Evolutionary conservation across 1,140 invertebrate species (phyloP), one percentile per base, ranked within the genome.

Genomic region (Monomorium pharaonis): DNA sequence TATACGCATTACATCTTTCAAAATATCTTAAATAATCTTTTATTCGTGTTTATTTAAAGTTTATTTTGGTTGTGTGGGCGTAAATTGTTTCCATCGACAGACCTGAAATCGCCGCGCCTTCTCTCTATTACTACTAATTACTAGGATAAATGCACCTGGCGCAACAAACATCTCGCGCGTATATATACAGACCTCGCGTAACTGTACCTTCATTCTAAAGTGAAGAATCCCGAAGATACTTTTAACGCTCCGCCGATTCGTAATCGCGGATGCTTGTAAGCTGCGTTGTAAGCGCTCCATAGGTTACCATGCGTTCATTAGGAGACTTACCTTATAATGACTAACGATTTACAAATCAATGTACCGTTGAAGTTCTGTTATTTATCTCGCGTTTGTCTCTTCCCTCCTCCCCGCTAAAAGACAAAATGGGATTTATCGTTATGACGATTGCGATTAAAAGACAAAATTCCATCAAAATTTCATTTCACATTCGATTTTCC

Each of bases 241-340:
- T 90, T 90, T 89, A 90, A 90, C 88, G 89, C 88, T 89, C 37
- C 81, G 54, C 75, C 83, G 89, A 90, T 74, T 85, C 77, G 56
- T 54, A 90, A 85, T 89, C 77, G 56, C 80, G 65, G 54, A 67
- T 84, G 49, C 63, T 44, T 83, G 76, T 86, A 74, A 77, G n/a
- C 47, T 18, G 24, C 27, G 33, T 58, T 21, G 51, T 37, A 51
- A 49, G 27, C 67, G 49, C 33, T 9, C 42, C 60, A 33, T 56
- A 70, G 70, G 69, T 76, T 47, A 62, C 47, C 47, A 24, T 47
- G 54, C 58, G 63, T 85, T 85, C 86, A 85, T 89, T 89, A 90
- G 54, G 60, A 74, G 70, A 54, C 56, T 67, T 78, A 85, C 80
- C 80, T 44, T 69, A 44, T n/a, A 83, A 49, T 74, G 63, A 70